phyloP scores from a whole-genome alignment of 2,113 vertebrate species.

The Ginglymostoma cirratum region DNA sequence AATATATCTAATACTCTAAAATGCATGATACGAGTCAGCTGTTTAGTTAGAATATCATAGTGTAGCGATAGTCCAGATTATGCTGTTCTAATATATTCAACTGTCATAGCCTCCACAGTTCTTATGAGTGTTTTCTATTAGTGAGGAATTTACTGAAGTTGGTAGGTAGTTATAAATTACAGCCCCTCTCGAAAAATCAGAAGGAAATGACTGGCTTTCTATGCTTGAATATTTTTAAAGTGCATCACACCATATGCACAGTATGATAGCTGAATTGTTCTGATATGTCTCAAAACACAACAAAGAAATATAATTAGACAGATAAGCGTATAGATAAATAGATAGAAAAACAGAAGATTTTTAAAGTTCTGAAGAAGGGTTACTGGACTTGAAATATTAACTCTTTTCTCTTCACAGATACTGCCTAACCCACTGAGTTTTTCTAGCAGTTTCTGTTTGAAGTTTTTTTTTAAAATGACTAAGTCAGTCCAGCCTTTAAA shows the following conservation, averaged over 20 bases:
- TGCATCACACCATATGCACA: neutral
- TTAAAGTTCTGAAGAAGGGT: neutral
- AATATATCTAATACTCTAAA: neutral
- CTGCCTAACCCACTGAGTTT: too few species aligned
- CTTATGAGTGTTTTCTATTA: neutral
- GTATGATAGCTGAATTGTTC: neutral
- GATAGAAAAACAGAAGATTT: neutral
- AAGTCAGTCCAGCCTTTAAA: neutral
- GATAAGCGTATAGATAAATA: neutral
- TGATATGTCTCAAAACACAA: neutral
- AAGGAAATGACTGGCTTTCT: neutral
- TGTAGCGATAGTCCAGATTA: neutral
- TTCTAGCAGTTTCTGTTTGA: too few species aligned
- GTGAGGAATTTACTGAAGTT: neutral
- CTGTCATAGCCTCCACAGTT: neutral
- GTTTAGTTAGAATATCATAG: neutral
- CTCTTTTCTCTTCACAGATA: too few species aligned
- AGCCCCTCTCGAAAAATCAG: neutral
- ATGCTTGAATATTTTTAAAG: neutral
- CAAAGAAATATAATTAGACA: neutral
- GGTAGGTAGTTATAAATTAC: neutral
- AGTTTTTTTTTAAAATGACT: neutral
- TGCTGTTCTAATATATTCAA: neutral
- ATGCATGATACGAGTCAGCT: neutral
- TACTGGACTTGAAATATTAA: too few species aligned